phyloP scores from a whole-genome alignment of 2,113 vertebrate genomes.

The Symphodus melops region DNA sequence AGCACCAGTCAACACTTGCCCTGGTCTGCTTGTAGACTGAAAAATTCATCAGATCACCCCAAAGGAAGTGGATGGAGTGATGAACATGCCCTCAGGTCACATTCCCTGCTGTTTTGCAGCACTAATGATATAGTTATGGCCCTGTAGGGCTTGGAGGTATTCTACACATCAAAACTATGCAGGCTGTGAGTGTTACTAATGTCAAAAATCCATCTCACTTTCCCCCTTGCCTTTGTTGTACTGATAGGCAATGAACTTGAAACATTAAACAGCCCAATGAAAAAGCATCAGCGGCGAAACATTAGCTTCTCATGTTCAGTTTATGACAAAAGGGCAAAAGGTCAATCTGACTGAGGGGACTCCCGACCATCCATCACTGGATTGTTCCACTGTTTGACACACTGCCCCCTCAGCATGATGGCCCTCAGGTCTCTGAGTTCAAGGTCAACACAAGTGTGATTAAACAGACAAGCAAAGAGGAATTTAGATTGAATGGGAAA shows the following conservation, averaged over 20 bases:
- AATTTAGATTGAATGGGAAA: conserved; percentile 6
- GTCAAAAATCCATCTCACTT: conserved; percentile 35
- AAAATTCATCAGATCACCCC: conserved; percentile 35
- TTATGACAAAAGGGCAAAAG: conserved; percentile 27
- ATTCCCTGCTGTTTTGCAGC: conserved; percentile 51
- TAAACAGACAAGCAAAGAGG: background rate
- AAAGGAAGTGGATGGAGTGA: conserved; percentile 37
- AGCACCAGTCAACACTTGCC: conserved; percentile 66
- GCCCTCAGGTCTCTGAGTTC: conserved; percentile 28
- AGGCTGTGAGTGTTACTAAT: conserved; percentile 8
- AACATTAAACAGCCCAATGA: background rate
- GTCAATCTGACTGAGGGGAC: conserved; percentile 19
- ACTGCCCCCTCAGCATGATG: background rate
- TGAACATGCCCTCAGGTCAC: conserved; percentile 45
- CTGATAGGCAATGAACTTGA: conserved; percentile 22
- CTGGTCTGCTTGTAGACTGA: conserved; percentile 23
- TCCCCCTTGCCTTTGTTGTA: conserved; percentile 3
- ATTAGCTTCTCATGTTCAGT: conserved; percentile 21
- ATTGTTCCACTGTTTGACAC: conserved; percentile 42
- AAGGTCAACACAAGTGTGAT: conserved; percentile 25
- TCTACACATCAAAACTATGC: conserved; percentile 26
- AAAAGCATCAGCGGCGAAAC: background rate
- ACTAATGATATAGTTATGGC: conserved; percentile 38
- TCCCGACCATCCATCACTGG: conserved; percentile 37
- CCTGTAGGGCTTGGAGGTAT: conserved; percentile 7